A percentile compares a stretch with the other conserved stretches of the same genome.
phyloP scores from a whole-genome alignment of 2,113 vertebrate genomes.

The Hippocampus mohnikei region DNA sequence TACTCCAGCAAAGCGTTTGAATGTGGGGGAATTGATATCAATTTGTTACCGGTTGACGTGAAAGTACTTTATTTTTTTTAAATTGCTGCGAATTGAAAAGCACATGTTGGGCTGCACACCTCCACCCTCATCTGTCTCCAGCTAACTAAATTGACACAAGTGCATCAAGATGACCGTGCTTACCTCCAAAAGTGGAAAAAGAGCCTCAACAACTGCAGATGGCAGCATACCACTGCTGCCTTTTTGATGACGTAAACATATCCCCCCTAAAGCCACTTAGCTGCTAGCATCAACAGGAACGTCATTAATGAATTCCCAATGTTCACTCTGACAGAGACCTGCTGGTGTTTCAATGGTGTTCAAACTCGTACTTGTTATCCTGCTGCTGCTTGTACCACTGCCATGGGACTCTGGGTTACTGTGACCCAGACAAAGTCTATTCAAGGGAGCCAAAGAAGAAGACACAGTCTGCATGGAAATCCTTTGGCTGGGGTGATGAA shows the following conservation, averaged over 20 bases:
- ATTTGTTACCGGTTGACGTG: background rate
- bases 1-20: background rate
- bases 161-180: background rate
- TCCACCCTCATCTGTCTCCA: constrained; percentile 1
- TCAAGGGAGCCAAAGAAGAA: constrained; percentile 39
- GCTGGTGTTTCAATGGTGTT: constrained; percentile 13
- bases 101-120: background rate
- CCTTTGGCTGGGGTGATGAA: constrained; percentile 25
- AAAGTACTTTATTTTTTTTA: constrained; percentile 18
- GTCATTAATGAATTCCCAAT: constrained; percentile 29
- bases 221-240: constrained; percentile 64
- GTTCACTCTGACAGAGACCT: constrained; percentile 7
- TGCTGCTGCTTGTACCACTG: constrained; percentile 31
- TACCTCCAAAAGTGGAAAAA: background rate
- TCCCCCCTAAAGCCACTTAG: constrained; percentile 16
- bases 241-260: constrained; percentile 33
- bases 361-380: constrained; percentile 19
- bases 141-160: background rate
- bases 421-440: constrained; percentile 52
- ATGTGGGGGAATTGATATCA: constrained; percentile 8
- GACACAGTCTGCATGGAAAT: constrained; percentile 27
- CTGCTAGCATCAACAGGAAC: constrained; percentile 19
- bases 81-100: background rate
- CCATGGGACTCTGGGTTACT: constrained; percentile 27
- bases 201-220: constrained; percentile 61